Conservation (phyloP, 2,888 invertebrate species). For the Drosophila neoperkinsi region DNA sequence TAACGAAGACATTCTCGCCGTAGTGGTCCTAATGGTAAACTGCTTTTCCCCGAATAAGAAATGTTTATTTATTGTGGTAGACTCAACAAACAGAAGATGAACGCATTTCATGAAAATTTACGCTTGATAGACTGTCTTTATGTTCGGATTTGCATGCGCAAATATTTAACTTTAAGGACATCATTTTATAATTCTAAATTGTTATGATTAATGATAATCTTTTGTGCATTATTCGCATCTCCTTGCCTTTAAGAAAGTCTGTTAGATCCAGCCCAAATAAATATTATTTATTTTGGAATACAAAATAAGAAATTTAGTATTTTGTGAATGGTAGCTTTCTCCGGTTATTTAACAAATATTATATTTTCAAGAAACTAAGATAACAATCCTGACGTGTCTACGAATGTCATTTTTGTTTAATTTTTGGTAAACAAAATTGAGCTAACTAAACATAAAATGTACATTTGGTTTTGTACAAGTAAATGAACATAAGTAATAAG, state of each 20-base stretch:
- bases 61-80: neutral
- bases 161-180: neutral
- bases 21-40: slow-evolving; percentile 13
- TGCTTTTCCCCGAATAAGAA: neutral
- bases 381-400: neutral
- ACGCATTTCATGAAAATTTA: neutral
- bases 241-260: neutral
- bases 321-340: neutral
- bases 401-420: neutral
- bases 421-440: neutral
- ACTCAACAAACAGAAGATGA: neutral
- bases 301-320: neutral
- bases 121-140: neutral
- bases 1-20: slow-evolving; percentile 7
- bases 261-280: neutral
- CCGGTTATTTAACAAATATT: neutral
- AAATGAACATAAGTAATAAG: neutral
- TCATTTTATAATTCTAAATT: neutral
- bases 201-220: neutral
- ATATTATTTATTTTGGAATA: neutral
- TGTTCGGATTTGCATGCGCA: neutral
- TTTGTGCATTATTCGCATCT: neutral
- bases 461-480: neutral
- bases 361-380: neutral
- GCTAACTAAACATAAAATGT: neutral